Evolutionary conservation across 2,797 vertebrate species (phyloP).

Genomic region (Acropternis orthonyx): DNA sequence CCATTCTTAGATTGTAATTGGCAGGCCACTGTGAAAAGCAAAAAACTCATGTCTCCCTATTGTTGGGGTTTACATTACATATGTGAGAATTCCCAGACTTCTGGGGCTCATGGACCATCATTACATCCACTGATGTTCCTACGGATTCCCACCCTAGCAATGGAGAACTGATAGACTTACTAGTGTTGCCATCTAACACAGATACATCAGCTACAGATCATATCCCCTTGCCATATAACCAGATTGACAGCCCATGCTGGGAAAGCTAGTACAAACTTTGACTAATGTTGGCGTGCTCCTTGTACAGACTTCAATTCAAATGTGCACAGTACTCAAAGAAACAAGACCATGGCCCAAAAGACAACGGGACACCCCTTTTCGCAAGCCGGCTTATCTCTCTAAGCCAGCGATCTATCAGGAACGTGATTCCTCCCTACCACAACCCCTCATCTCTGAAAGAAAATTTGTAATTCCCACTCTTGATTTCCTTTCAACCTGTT

Average conservation of each 20-base stretch:
- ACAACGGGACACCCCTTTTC: neutral
- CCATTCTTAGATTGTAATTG: neutral
- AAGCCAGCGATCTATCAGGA: constrained; percentile 36
- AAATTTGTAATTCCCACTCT: constrained; percentile 39
- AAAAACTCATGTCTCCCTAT: neutral
- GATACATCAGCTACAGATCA: constrained; percentile 33
- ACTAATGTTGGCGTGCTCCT: constrained; percentile 35
- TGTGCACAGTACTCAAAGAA: neutral
- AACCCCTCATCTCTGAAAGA: constrained; percentile 12
- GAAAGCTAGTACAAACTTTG: constrained; percentile 41
- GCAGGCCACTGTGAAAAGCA: neutral
- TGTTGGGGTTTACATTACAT: neutral
- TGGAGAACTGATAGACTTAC: neutral
- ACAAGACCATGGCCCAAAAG: neutral
- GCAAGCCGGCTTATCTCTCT: neutral
- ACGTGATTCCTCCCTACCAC: neutral
- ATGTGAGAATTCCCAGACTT: neutral
- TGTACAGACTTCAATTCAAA: constrained; percentile 27
- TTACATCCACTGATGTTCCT: neutral
- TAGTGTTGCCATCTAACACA: neutral
- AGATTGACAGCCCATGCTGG: constrained; percentile 57
- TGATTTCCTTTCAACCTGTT: constrained; percentile 68
- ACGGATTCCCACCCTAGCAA: neutral
- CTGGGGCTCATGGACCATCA: neutral
- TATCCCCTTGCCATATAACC: neutral